These are phyloP conservation scores for Pristis pectinata DNA, from an alignment of 2,797 vertebrate species.

Conservation along the genomic window DNA sequence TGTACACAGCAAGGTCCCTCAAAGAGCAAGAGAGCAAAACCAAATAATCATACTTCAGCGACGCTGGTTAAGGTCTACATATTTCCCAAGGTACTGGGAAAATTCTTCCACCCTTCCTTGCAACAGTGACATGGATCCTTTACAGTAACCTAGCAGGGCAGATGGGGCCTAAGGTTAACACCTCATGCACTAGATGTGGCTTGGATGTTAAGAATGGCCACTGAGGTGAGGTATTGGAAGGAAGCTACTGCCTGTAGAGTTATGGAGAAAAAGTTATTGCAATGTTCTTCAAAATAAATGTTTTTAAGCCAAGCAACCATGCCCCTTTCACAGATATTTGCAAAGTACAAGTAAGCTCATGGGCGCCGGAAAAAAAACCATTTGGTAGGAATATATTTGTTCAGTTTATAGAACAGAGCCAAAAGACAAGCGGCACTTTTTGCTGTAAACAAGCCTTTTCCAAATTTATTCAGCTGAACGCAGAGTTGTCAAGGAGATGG, in stretches of 20 bases:
- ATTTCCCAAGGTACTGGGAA: neutral
- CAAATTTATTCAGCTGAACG: conserved; percentile 2
- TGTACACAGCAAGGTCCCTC: neutral
- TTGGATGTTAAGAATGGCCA: neutral
- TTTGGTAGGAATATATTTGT: neutral
- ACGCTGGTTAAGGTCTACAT: neutral
- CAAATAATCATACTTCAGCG: neutral
- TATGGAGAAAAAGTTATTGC: neutral
- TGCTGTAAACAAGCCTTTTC: neutral
- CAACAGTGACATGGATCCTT: neutral
- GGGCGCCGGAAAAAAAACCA: neutral
- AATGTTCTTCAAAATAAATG: neutral
- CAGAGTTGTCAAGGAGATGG: conserved; percentile 16
- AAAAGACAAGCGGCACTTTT: neutral
- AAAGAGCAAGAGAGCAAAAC: neutral
- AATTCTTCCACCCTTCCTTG: neutral
- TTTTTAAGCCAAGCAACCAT: neutral
- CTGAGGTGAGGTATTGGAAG: neutral
- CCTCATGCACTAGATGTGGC: too few relatives aligned
- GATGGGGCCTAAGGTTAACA: neutral
- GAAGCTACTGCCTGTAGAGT: neutral
- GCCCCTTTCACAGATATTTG: neutral
- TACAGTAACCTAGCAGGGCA: neutral
- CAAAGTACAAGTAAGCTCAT: neutral
- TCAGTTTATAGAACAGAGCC: neutral